A percentile compares a stretch with the other conserved stretches of the same genome.
Evolutionary conservation across 2,888 invertebrate genomes (phyloP).

Genomic region (Thecocarcelia acutangulata): DNA sequence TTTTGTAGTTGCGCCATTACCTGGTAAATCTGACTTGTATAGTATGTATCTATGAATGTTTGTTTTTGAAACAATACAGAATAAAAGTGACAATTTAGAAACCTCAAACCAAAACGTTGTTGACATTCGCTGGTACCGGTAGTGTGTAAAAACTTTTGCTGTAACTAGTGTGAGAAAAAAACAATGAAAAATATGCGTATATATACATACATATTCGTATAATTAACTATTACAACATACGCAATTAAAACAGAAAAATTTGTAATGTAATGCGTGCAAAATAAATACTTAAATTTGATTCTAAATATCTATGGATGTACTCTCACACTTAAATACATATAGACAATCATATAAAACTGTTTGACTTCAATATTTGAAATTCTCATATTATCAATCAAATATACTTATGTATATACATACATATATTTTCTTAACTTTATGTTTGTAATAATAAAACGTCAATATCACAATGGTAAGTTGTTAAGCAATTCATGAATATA

Average conservation of each 20-base stretch:
- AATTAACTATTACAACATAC: not conserved
- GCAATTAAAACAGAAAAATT: slow-evolving; percentile 18
- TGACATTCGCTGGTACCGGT: slow-evolving; percentile 60
- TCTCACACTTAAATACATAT: no score
- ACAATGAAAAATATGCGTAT: slow-evolving; percentile 24
- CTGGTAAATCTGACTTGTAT: no score
- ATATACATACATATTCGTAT: slow-evolving; percentile 7
- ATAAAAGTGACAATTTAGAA: slow-evolving; percentile 54
- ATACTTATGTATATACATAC: no score
- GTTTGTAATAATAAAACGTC: slow-evolving; percentile 25
- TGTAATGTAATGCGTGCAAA: not conserved
- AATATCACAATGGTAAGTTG: slow-evolving; percentile 65
- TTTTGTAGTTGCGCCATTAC: no score
- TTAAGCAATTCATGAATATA: not conserved
- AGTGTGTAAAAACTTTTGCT: not conserved
- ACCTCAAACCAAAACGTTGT: slow-evolving; percentile 66
- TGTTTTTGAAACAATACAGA: slow-evolving; percentile 27
- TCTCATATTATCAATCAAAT: slow-evolving; percentile 1
- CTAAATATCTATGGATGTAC: no score
- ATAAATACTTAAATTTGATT: not conserved
- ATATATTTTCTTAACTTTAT: not conserved
- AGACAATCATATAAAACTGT: no score
- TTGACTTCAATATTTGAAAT: no score
- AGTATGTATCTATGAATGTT: not conserved
- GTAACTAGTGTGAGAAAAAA: slow-evolving; percentile 34